Evolutionary conservation across 2,888 invertebrate genomes (phyloP).

Genomic region (Acrobasis repandana): DNA sequence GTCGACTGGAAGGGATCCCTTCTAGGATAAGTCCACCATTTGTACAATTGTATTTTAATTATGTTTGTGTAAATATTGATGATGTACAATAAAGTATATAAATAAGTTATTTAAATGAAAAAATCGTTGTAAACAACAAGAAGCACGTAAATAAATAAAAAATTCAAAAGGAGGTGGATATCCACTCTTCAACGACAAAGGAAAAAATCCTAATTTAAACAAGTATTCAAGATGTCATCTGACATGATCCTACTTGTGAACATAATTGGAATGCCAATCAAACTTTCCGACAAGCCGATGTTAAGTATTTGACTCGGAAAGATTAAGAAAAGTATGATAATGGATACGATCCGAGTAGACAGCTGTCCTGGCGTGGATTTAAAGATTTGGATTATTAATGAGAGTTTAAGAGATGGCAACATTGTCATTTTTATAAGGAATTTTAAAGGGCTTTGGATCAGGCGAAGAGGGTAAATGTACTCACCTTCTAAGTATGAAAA

Average conservation of each 20-base stretch:
- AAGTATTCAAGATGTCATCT: constrained; percentile 17
- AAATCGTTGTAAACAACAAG: too few relatives aligned
- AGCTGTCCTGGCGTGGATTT: constrained; percentile 13
- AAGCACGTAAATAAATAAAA: too few relatives aligned
- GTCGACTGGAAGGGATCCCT: too few relatives aligned
- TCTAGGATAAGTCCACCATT: too few relatives aligned
- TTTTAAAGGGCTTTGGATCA: too few relatives aligned
- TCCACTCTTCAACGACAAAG: not conserved
- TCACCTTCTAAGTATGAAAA: too few relatives aligned
- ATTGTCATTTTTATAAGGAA: not conserved
- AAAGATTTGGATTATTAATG: constrained; percentile 14
- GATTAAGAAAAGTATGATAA: constrained; percentile 18
- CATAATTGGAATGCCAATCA: constrained; percentile 20
- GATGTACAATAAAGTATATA: too few relatives aligned
- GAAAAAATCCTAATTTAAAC: constrained; percentile 17
- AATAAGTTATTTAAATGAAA: too few relatives aligned
- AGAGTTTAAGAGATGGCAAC: not conserved
- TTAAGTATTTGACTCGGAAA: constrained; percentile 15
- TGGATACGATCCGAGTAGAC: not conserved
- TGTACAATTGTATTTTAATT: too few relatives aligned
- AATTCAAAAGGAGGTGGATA: too few relatives aligned
- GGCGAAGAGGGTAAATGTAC: too few relatives aligned
- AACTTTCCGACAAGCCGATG: constrained; percentile 14
- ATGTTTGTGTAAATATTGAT: too few relatives aligned
- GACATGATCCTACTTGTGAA: constrained; percentile 18